Evolutionary conservation across 2,113 vertebrate genomes (phyloP).

Genomic region (Sardina pilchardus): DNA sequence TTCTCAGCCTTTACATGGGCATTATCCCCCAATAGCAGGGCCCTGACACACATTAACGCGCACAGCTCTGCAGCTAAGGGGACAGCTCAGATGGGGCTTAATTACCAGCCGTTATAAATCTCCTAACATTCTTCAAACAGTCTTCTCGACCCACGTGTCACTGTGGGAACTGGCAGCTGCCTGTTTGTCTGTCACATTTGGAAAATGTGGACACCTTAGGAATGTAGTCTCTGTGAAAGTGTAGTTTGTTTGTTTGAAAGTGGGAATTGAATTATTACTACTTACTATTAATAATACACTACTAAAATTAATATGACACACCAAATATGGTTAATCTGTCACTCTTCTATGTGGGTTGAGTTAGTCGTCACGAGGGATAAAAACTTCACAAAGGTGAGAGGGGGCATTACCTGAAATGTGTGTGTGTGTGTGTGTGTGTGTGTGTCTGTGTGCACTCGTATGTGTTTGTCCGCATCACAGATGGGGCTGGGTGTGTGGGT

Average conservation of each 20-base stretch:
- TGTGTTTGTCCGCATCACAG: background rate
- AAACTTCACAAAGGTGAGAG: background rate
- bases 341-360: background rate
- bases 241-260: background rate
- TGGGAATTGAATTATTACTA: too few species aligned
- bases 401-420: background rate
- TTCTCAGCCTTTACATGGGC: background rate
- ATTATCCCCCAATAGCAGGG: background rate
- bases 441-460: background rate
- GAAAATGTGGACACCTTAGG: background rate
- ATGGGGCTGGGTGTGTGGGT: background rate
- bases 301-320: background rate
- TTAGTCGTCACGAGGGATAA: background rate
- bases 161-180: background rate
- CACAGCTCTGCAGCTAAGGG: background rate
- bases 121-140: background rate
- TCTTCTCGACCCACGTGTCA: background rate
- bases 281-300: background rate
- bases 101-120: background rate
- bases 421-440: background rate
- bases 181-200: background rate
- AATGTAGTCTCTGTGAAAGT: background rate
- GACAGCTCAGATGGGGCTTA: constrained; percentile 6
- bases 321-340: background rate
- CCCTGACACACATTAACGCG: constrained; percentile 1